phyloP scores from a whole-genome alignment of 1,140 invertebrate genomes.

The Hyposmocoma kahamanoa region DNA sequence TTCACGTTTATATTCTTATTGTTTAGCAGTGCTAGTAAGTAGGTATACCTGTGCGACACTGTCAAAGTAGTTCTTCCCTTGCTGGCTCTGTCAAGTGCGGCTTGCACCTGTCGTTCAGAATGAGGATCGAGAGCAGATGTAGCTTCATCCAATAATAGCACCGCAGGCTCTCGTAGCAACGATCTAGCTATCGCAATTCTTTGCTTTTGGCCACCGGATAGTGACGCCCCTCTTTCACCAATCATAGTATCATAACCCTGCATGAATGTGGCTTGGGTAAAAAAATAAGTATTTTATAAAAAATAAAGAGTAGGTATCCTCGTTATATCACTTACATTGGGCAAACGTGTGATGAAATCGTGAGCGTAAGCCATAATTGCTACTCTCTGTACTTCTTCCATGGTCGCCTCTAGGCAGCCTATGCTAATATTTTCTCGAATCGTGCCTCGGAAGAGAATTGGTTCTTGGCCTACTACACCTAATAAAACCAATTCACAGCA shows the following conservation, averaged over 20 bases:
- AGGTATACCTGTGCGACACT: slow-evolving; percentile 80
- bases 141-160: slow-evolving; percentile 84
- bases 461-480: slow-evolving; percentile 88
- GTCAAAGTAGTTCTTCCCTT: slow-evolving; percentile 88
- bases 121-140: slow-evolving; percentile 82
- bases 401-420: slow-evolving; percentile 76
- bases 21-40: too few relatives aligned
- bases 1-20: too few relatives aligned
- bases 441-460: slow-evolving; percentile 82
- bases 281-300: too few relatives aligned
- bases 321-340: slow-evolving; percentile 59
- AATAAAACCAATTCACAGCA: too few relatives aligned
- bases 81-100: slow-evolving; percentile 79
- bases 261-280: too few relatives aligned
- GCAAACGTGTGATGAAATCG: slow-evolving; percentile 78
- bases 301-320: too few relatives aligned
- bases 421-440: slow-evolving; percentile 85
- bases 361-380: slow-evolving; percentile 85
- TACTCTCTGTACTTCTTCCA: slow-evolving; percentile 78
- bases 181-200: slow-evolving; percentile 84
- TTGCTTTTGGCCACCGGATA: slow-evolving; percentile 87
- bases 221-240: slow-evolving; percentile 80
- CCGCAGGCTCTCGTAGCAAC: slow-evolving; percentile 81
- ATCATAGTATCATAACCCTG: slow-evolving; percentile 83
- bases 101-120: slow-evolving; percentile 79